These are phyloP conservation scores for Meloidogyne hapla DNA, from an alignment of 1,140 invertebrate species.

Conservation along the genomic window DNA sequence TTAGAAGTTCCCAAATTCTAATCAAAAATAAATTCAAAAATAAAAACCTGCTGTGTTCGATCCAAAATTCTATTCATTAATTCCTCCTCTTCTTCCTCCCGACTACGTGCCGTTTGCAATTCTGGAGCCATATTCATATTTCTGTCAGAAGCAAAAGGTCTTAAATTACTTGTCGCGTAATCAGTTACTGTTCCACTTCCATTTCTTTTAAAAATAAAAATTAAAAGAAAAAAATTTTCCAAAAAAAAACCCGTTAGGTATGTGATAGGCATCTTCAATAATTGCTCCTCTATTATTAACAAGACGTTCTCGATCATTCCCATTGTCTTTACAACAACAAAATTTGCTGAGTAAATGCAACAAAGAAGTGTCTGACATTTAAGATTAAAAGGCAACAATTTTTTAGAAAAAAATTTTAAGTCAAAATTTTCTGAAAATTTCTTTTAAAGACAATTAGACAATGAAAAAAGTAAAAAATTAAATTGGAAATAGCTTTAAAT, in stretches of 20 bases:
- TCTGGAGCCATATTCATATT: background rate
- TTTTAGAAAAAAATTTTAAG: background rate
- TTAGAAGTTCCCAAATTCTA: background rate
- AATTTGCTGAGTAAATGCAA: conserved; percentile 6
- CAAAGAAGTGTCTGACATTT: conserved; percentile 5
- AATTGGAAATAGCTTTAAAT: too few species aligned
- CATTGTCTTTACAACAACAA: conserved; percentile 21
- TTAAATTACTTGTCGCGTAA: background rate
- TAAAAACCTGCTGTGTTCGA: conserved; percentile 32
- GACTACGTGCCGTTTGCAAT: conserved; percentile 14
- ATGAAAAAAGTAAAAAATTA: too few species aligned
- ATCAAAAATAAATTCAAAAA: background rate
- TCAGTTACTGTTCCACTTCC: background rate
- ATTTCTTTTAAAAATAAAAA: background rate
- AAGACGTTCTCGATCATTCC: background rate
- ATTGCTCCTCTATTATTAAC: background rate
- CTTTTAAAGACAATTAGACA: too few species aligned
- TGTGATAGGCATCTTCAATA: background rate
- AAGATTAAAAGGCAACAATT: background rate
- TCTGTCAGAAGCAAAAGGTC: background rate
- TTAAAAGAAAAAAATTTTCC: background rate
- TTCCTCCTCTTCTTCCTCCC: conserved; percentile 34
- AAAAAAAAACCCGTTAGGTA: background rate
- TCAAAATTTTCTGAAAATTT: background rate
- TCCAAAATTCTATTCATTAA: conserved; percentile 36